Evolutionary conservation across 1,140 invertebrate species (phyloP), one percentile per base, ranked within the genome.

Genomic region (Chironomus striatipennis): DNA sequence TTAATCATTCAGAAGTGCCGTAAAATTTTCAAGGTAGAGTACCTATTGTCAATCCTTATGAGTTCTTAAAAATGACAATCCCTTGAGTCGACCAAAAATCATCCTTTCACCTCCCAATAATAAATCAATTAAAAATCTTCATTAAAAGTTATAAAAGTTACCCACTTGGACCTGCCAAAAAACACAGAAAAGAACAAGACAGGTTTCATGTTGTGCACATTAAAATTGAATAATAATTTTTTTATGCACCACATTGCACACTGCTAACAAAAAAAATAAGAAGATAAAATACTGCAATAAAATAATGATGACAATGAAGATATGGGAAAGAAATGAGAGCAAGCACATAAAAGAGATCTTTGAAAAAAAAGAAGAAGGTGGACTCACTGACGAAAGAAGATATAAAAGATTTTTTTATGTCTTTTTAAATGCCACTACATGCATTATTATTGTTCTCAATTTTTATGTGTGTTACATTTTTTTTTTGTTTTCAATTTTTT

Each of bases 181-280:
- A 34, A 34, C 24, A 34, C 24, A 34, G 24, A 34, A 34, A 34
- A 34, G 24, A 34, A n/a, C 47, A n/a, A 57, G 47, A 57, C 47
- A 57, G 47, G 47, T 57, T 57, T 57, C 47, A 57, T 57, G 47
- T 57, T 57, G 47, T n/a, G 47, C n/a, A n/a, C n/a, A n/a, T 57
- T 57, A 57, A 12, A 34, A 5, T 34, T 34, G 24, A 34, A 34
- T 34, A 34, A 34, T 34, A 34, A 34, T 34, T 34, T 34, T 34
- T 34, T 34, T 34, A 34, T 34, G 24, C 24, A 34, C 24, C 24
- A 34, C 24, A 34, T 34, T 34, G 43, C 47, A 57, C 12, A 57
- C 47, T n/a, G 8, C 24, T 34, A 34, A 57, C 9, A 47, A 47
- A 57, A 57, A 57, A 5, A 57, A 57, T 7, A 57, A 57, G 8